phyloP scores from a whole-genome alignment of 2,797 vertebrate genomes.

The Pseudotriccus pelzelni region DNA sequence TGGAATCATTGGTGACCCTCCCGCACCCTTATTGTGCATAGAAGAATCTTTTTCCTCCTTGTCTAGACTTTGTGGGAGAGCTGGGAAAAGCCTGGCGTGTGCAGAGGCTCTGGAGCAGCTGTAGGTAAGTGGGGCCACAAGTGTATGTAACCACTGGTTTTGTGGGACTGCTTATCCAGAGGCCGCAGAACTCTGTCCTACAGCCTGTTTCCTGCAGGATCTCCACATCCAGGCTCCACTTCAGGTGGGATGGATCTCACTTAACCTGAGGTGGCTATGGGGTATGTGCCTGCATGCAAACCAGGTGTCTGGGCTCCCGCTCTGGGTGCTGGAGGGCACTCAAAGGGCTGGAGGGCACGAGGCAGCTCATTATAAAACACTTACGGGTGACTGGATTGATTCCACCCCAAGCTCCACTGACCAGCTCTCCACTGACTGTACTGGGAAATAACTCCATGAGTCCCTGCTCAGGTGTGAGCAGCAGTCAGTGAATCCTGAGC shows the following conservation, averaged over 20 bases:
- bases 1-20: background rate
- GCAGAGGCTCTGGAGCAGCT: background rate
- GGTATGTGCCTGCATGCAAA: background rate
- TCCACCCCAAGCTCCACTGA: background rate
- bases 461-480: background rate
- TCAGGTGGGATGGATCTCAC: background rate
- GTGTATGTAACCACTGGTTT: background rate
- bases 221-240: background rate
- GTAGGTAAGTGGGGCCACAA: fast-evolving
- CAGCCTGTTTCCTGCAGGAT: background rate
- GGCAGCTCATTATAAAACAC: background rate
- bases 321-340: background rate
- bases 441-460: background rate
- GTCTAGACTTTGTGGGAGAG: background rate
- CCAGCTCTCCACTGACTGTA: background rate
- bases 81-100: background rate
- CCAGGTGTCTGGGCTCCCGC: background rate
- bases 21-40: background rate
- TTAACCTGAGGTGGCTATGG: background rate
- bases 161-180: background rate
- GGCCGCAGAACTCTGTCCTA: background rate
- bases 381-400: background rate
- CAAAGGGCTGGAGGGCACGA: background rate
- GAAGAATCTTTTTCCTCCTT: background rate
- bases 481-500: background rate